Percentiles rank a stretch among this genome's conserved stretches.
Conservation (phyloP, 1,140 invertebrate genomes). For the Amyelois transitella region DNA sequence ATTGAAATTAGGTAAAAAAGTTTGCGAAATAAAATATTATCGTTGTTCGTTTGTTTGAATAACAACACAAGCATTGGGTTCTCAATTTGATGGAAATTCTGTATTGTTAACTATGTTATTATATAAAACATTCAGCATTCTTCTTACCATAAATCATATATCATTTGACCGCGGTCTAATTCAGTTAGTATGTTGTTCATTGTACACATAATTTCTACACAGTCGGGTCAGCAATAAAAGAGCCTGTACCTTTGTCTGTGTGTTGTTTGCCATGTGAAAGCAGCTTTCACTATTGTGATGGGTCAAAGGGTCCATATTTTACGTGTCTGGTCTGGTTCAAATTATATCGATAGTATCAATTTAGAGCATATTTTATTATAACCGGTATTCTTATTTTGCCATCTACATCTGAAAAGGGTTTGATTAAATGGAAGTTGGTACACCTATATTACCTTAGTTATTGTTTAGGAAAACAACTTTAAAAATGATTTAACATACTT, state of each 20-base stretch:
- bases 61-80: too few relatives aligned
- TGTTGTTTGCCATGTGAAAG: constrained; percentile 40
- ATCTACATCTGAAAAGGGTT: not conserved
- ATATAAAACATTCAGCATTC: too few relatives aligned
- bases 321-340: not conserved
- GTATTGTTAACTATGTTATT: too few relatives aligned
- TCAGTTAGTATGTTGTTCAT: not conserved
- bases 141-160: not conserved
- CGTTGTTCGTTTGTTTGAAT: too few relatives aligned
- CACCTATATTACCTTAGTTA: too few relatives aligned
- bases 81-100: too few relatives aligned
- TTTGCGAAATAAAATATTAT: too few relatives aligned
- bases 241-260: constrained; percentile 29
- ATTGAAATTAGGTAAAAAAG: too few relatives aligned
- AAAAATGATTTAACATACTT: too few relatives aligned
- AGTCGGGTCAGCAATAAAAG: constrained; percentile 38
- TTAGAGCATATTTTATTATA: not conserved
- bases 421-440: not conserved
- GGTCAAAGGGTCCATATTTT: constrained; percentile 31
- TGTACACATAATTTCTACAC: not conserved
- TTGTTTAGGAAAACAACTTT: too few relatives aligned
- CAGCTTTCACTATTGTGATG: constrained; percentile 29
- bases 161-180: not conserved
- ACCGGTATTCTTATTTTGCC: not conserved
- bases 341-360: not conserved